Conservation (phyloP, 2,888 invertebrate genomes). For the Nomada ruficornis region DNA sequence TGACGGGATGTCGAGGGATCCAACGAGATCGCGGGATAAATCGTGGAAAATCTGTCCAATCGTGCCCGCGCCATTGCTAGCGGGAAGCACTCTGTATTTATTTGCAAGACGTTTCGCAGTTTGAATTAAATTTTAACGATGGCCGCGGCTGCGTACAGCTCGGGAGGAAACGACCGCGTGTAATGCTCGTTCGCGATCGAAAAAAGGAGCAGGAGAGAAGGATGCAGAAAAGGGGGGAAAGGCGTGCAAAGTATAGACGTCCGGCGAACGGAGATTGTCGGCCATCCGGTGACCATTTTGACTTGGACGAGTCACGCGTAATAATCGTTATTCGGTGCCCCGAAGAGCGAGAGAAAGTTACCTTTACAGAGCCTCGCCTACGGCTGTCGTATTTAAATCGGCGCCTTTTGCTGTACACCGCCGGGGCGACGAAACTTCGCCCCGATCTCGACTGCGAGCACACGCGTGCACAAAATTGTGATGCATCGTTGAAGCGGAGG, state of each 20-base stretch:
- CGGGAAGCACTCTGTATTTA: too few species aligned
- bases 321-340: slow-evolving; percentile 77
- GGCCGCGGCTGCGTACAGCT: too few species aligned
- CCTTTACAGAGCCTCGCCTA: slow-evolving; percentile 68
- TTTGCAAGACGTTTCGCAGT: too few species aligned
- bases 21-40: too few species aligned
- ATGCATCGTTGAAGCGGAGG: neutral
- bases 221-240: neutral
- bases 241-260: slow-evolving; percentile 14
- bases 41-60: too few species aligned
- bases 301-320: slow-evolving; percentile 78
- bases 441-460: neutral
- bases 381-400: slow-evolving; percentile 73
- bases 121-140: too few species aligned
- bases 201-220: neutral
- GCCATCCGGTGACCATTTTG: slow-evolving; percentile 61
- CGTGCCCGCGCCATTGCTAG: too few species aligned
- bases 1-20: too few species aligned
- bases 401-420: slow-evolving; percentile 54
- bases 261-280: slow-evolving; percentile 50
- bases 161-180: neutral
- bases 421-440: slow-evolving; percentile 49
- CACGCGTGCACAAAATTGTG: neutral
- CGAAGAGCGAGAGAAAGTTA: slow-evolving; percentile 77
- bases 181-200: neutral